Evolutionary conservation across 2,797 vertebrate species (phyloP).

Genomic region (Parotocinclus haroldoi): DNA sequence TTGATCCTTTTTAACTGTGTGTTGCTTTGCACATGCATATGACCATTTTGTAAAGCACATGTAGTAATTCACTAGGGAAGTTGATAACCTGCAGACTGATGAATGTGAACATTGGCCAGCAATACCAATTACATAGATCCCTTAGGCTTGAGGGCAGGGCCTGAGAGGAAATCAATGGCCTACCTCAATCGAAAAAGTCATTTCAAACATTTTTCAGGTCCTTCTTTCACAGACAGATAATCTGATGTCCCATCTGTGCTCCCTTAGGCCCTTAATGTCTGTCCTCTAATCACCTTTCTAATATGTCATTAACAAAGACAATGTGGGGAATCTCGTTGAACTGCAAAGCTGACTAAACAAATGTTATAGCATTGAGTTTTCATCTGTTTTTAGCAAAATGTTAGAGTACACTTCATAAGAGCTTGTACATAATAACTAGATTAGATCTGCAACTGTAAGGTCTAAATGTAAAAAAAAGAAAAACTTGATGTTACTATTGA

Average conservation of each 20-base stretch:
- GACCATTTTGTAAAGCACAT: neutral
- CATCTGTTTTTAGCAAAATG: slow-evolving; percentile 1
- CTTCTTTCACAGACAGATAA: slow-evolving; percentile 29
- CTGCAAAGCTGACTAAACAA: slow-evolving; percentile 35
- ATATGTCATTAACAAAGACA: slow-evolving; percentile 38
- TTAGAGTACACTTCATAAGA: slow-evolving; percentile 7
- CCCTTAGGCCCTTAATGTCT: slow-evolving; percentile 11
- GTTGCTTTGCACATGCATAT: neutral
- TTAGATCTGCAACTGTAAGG: slow-evolving; percentile 30
- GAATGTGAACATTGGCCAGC: slow-evolving; percentile 17
- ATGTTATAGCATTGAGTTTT: slow-evolving; percentile 19
- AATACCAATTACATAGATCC: slow-evolving; percentile 24
- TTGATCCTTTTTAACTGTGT: neutral
- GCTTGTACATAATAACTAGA: slow-evolving; percentile 24
- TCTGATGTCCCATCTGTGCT: slow-evolving; percentile 25
- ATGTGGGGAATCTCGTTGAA: slow-evolving; percentile 19
- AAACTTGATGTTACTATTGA: slow-evolving; percentile 20
- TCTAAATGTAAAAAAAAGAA: slow-evolving; percentile 41
- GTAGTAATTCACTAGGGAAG: slow-evolving; percentile 9
- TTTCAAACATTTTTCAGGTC: slow-evolving; percentile 32
- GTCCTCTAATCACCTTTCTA: slow-evolving; percentile 31
- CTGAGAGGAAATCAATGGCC: slow-evolving; percentile 38
- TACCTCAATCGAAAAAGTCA: slow-evolving; percentile 8
- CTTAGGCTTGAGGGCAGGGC: slow-evolving; percentile 22
- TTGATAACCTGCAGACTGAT: slow-evolving; percentile 17